Base-by-base conservation (phyloP, 1,140 invertebrate genomes). In the Bombus difficillimus region DNA sequence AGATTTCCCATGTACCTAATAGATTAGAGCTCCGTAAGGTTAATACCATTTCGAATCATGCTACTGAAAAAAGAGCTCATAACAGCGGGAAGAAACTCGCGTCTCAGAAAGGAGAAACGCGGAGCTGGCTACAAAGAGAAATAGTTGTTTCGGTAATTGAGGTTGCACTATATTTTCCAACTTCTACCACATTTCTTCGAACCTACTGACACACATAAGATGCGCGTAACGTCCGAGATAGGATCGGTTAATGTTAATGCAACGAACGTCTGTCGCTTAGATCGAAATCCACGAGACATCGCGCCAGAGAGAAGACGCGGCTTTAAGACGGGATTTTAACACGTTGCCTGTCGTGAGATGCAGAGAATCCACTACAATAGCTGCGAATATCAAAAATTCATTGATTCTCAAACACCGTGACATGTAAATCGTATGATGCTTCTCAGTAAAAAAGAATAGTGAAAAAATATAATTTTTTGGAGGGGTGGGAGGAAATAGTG, bases 101-200 rank as follows among this genome's bases (percentile, higher is more conserved):
- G 59, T 62, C 10, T 62, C 59, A 13, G 18, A 28, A 71, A 53
- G 66, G 64, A 39, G 66, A 71, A 57, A 69, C 43, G 15, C 57
- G 18, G 28, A 22, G 79, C 12, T 37, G 34, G 37, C 1, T 59
- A 39, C 9, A 39, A 37, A 53, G 47, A 77, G 62, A 34, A 59
- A 59, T 68, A 41, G 47, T 53, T 39, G 37, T 83, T 71, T 71
- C 64, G 82, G 47, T 69, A 59, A 78, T 59, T 25, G 47, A 76
- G 62, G 59, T 13, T 71, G 82, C 72, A 57, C 73, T 39, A 68
- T 78, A 77, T 71, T 71, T 78, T 32, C 74, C 64, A 53, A 10
- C 82, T 18, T 83, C 64, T 41, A 47, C 47, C 82, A 71, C 66
- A 69, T 83, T 83, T 78, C 82, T 83, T 83, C 37, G 64, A 78